Conservation (phyloP, 1,140 invertebrate species). For the Drusus annulatus region DNA sequence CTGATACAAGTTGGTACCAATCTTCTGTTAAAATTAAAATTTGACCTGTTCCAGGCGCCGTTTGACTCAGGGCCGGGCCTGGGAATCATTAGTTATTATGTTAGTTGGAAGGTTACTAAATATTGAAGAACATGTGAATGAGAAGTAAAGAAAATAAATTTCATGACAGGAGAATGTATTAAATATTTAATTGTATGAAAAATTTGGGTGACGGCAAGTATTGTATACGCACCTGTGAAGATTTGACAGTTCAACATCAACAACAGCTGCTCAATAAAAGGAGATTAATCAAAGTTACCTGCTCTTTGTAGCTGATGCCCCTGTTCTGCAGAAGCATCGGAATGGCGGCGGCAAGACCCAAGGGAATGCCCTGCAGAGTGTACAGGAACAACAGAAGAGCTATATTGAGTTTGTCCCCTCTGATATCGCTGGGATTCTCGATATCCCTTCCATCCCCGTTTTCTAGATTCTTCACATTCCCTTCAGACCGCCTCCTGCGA, state of each 20-base stretch:
- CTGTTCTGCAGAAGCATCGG: slow-evolving; percentile 96
- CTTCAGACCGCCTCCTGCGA: slow-evolving; percentile 41
- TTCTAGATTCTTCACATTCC: slow-evolving; percentile 61
- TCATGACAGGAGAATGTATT: too few species aligned
- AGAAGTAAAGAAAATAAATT: too few species aligned
- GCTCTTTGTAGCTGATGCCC: slow-evolving; percentile 90
- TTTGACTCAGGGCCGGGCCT: too few species aligned
- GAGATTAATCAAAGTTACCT: slow-evolving; percentile 60
- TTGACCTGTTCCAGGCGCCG: too few species aligned
- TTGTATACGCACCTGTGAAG: not conserved
- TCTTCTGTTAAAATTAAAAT: too few species aligned
- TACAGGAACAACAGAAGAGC: slow-evolving; percentile 92
- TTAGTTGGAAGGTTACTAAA: too few species aligned
- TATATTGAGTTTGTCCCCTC: slow-evolving; percentile 85
- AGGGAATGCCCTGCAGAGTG: slow-evolving; percentile 95
- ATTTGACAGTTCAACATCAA: slow-evolving; percentile 1
- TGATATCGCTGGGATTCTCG: slow-evolving; percentile 72
- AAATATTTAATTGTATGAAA: too few species aligned
- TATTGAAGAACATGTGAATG: too few species aligned
- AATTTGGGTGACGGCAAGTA: too few species aligned
- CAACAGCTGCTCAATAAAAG: slow-evolving; percentile 31
- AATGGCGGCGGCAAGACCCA: slow-evolving; percentile 93
- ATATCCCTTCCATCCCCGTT: slow-evolving; percentile 62
- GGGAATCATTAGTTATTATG: too few species aligned
- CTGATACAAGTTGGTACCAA: too few species aligned